A percentile compares a stretch with the other conserved stretches of the same genome.
phyloP scores from a whole-genome alignment of 2,888 invertebrate species.

The Buathra laborator region DNA sequence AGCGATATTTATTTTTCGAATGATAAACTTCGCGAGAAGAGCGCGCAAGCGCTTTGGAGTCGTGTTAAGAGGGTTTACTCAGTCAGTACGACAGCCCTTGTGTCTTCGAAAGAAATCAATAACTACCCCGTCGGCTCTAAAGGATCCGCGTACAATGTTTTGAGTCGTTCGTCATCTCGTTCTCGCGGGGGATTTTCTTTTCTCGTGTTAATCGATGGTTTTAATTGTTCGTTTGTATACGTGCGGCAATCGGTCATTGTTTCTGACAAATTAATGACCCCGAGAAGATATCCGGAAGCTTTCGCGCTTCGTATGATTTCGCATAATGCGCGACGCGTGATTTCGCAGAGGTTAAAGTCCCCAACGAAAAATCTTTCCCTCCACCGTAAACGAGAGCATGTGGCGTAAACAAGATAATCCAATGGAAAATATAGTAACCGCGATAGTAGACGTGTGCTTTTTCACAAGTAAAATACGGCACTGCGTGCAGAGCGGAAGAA shows the following conservation, averaged over 20 bases:
- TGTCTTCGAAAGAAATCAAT: constrained; percentile 76
- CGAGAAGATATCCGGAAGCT: not conserved
- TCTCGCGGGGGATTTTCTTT: constrained; percentile 35
- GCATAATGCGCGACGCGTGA: constrained; percentile 25
- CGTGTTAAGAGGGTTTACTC: constrained; percentile 59
- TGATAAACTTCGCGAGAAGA: not conserved
- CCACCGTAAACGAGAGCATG: constrained; percentile 59
- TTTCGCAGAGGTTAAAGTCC: constrained; percentile 58
- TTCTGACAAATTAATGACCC: constrained; percentile 17
- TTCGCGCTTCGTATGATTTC: not conserved
- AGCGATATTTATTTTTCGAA: constrained; percentile 3
- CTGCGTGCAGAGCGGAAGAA: constrained; percentile 42
- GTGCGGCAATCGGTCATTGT: not conserved
- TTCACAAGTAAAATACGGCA: constrained; percentile 38
- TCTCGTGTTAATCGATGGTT: constrained; percentile 2
- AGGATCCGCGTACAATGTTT: constrained; percentile 59
- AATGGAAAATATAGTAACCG: constrained; percentile 44
- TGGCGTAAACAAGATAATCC: constrained; percentile 60
- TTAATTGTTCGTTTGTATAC: not conserved
- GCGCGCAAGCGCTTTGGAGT: constrained; percentile 63
- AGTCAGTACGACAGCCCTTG: constrained; percentile 64
- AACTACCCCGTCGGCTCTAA: constrained; percentile 74
- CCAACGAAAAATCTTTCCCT: constrained; percentile 24
- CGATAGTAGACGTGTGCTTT: constrained; percentile 55
- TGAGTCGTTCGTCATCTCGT: constrained; percentile 7